These are phyloP conservation scores for Lithophane ornitopus DNA, from an alignment of 2,888 invertebrate species.

Conservation along the genomic window DNA sequence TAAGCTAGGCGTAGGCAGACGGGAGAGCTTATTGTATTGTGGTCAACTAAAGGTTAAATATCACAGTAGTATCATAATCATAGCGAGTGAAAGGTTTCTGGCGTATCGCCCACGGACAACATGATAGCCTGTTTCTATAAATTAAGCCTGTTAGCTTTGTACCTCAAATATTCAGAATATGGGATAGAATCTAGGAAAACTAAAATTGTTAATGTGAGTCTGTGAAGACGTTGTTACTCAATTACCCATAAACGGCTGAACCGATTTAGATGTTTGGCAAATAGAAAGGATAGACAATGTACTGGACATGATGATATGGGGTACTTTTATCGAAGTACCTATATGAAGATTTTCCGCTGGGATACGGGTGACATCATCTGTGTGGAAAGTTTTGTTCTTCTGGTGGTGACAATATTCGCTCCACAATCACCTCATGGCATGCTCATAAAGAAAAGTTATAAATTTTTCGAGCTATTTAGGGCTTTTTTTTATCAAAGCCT, in stretches of 20 bases:
- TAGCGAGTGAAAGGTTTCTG: conserved; percentile 34
- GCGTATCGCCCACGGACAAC: conserved; percentile 45
- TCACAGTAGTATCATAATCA: conserved; percentile 29
- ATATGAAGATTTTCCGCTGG: not conserved
- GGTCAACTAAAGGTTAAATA: conserved; percentile 47
- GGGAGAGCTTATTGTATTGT: conserved; percentile 43
- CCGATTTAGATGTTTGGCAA: not conserved
- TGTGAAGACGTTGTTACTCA: not conserved
- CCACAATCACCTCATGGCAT: not conserved
- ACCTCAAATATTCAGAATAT: conserved; percentile 11
- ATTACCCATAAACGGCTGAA: not conserved
- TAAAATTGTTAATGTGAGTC: not conserved
- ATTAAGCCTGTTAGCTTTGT: not conserved
- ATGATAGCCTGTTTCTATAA: conserved; percentile 11
- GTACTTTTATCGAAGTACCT: not conserved
- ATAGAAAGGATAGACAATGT: not conserved
- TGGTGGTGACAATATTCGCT: not conserved
- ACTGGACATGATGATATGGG: not conserved
- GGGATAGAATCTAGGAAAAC: not conserved
- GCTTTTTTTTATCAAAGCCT: not conserved
- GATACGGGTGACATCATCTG: no score
- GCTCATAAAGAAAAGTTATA: not conserved
- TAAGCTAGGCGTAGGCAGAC: conserved; percentile 35
- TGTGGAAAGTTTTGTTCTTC: not conserved
- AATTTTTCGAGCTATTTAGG: not conserved